Evolutionary conservation across 2,797 vertebrate species (phyloP).

Genomic region (Crocodylus rhombifer): DNA sequence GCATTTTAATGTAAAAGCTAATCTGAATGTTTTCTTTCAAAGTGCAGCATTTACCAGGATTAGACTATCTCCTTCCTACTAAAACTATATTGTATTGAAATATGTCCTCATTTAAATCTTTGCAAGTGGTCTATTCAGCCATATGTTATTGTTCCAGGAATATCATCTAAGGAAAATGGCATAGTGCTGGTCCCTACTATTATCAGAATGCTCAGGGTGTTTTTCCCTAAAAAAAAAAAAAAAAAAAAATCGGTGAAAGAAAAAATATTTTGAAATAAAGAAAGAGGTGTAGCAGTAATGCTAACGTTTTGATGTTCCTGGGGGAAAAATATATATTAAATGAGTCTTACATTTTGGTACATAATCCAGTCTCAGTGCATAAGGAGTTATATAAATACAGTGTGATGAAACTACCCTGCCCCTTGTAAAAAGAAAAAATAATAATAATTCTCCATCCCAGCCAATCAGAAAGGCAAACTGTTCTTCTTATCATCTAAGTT

Average conservation of each 20-base stretch:
- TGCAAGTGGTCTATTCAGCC: neutral
- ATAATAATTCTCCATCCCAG: no score
- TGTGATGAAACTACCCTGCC: neutral
- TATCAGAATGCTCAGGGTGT: neutral
- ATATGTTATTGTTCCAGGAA: neutral
- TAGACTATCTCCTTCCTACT: neutral
- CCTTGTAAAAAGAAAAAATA: neutral
- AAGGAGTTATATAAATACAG: neutral
- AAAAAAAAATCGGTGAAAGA: neutral
- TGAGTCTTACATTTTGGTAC: neutral
- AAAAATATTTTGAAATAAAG: fast-evolving
- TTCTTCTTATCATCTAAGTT: no score
- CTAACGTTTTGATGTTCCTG: neutral
- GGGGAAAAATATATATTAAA: neutral
- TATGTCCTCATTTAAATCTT: neutral
- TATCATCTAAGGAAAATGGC: neutral
- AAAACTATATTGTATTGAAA: neutral
- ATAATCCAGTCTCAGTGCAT: neutral
- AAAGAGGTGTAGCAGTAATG: neutral
- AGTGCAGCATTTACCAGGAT: constrained; percentile 4
- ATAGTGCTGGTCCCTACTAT: neutral
- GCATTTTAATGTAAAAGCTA: constrained; percentile 26
- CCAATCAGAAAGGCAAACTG: no score
- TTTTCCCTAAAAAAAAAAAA: neutral
- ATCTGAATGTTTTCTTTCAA: neutral